A percentile compares a stretch with the other conserved stretches of the same genome.
Evolutionary conservation across 2,888 invertebrate species (phyloP).

Genomic region (Lypha dubia): DNA sequence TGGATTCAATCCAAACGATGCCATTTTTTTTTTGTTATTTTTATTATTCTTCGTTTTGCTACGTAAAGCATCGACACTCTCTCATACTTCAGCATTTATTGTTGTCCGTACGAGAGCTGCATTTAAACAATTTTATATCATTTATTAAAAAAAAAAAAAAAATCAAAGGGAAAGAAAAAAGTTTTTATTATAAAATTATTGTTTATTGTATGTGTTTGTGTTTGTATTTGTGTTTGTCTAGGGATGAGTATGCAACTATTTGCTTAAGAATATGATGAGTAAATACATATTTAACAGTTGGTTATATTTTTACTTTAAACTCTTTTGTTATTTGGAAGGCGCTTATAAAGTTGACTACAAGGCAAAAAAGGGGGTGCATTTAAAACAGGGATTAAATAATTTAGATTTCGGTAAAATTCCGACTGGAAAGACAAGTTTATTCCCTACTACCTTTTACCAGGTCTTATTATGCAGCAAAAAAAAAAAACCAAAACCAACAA

Average conservation of each 20-base stretch:
- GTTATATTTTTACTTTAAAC: slow-evolving; percentile 59
- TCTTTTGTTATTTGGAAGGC: slow-evolving; percentile 30
- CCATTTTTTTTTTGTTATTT: too few species aligned
- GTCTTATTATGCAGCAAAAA: too few species aligned
- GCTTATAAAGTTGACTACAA: background rate
- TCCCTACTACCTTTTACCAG: too few species aligned
- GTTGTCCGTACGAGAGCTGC: slow-evolving; percentile 21
- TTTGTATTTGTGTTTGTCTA: slow-evolving; percentile 35
- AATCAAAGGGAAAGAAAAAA: background rate
- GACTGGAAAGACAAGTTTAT: too few species aligned
- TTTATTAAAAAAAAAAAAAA: slow-evolving; percentile 21
- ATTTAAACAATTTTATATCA: slow-evolving; percentile 41
- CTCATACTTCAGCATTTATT: slow-evolving; percentile 1
- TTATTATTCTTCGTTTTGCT: background rate
- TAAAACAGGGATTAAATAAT: background rate
- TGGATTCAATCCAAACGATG: slow-evolving; percentile 65
- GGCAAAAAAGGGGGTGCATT: background rate
- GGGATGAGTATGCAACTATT: slow-evolving; percentile 16
- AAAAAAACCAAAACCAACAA: too few species aligned
- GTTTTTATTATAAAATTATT: slow-evolving; percentile 61
- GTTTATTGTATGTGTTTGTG: slow-evolving; percentile 52
- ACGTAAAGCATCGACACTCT: slow-evolving; percentile 21
- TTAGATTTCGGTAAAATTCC: too few species aligned
- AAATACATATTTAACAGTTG: slow-evolving; percentile 64
- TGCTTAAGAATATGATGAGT: slow-evolving; percentile 67